Base-by-base conservation (phyloP, 2,888 invertebrate species). In the Cremastinae sp. region DNA sequence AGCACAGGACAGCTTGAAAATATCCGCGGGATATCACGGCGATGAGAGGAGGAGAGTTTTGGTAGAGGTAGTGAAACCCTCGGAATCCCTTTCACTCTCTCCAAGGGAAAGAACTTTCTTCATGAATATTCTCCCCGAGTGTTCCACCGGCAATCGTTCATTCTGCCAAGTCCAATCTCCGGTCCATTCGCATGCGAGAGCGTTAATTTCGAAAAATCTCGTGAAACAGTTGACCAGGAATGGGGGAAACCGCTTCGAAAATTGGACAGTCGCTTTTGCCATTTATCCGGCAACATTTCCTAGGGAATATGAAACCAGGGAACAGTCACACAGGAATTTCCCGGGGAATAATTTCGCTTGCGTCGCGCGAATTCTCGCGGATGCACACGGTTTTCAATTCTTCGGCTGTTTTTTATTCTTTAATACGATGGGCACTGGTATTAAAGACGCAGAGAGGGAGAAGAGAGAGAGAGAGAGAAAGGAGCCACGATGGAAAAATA, bases 71-170 rank as follows among this genome's bases (percentile, higher is more conserved):
- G 61, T 3, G 39, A 55, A 39, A 9, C 61, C 61, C 45, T 61
- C 59, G 45, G 61, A 55, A 20, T 49, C 20, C 18, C 41, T 10
- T 9, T 20, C 55, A 28, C 28, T 28, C 28, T 28, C 28, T 28
- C 47, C 20, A 62, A 61, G 55, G 55, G 28, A 28, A 28, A 41
- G 70, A 71, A 71, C 61, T 75, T 75, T 71, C 45, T 66, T 71
- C 66, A 69, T 75, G 75, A 71, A 75, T 71, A 71, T 65, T 71
- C 55, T 56, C 62, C n/a, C n/a, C 56, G 56, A 69, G 55, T 68
- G 73, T 62, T 68, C 39, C 56, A 37, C 20, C 45, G 14, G 41
- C 49, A 47, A 61, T 53, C 62, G 43, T 62, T 51, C 51, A 28
- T 53, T 43, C 39, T 64, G 45, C 47, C 62, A 47, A 56, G 39